phyloP scores from a whole-genome alignment of 2,888 invertebrate species.

The Caenorhabditis japonica region DNA sequence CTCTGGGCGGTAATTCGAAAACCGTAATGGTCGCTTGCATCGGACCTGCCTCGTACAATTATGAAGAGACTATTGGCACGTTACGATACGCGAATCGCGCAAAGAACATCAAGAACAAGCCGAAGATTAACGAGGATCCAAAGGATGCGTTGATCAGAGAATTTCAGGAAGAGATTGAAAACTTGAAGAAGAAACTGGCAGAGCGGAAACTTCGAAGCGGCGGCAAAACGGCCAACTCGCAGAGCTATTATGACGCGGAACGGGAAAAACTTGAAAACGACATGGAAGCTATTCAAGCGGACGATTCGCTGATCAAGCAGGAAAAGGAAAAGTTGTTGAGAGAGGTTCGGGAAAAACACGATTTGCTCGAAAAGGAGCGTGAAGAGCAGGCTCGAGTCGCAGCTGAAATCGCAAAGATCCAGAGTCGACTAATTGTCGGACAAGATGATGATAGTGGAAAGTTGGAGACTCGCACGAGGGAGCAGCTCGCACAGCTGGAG shows the following conservation, averaged over 20 bases:
- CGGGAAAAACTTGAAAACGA: constrained; percentile 79
- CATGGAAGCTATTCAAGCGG: constrained; percentile 79
- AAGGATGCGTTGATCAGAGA: constrained; percentile 95
- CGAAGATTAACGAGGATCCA: constrained; percentile 97
- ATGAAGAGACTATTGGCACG: constrained; percentile 87
- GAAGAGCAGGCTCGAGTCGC: constrained; percentile 68
- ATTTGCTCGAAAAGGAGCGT: constrained; percentile 73
- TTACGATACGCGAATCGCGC: constrained; percentile 80
- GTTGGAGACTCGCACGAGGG: constrained; percentile 93
- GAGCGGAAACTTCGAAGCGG: constrained; percentile 74
- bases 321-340: constrained; percentile 52
- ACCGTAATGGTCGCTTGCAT: constrained; percentile 99
- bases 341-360: constrained; percentile 39
- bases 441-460: constrained; percentile 81
- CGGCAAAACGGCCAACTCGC: neutral
- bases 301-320: constrained; percentile 63
- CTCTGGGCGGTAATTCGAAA: constrained; percentile 96
- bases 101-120: constrained; percentile 98
- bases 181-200: constrained; percentile 61
- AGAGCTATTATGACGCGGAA: constrained; percentile 76
- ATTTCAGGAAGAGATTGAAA: constrained; percentile 83
- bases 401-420: constrained; percentile 82
- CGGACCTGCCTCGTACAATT: constrained; percentile 96
- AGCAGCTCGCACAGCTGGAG: constrained; percentile 91
- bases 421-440: constrained; percentile 93